Evolutionary conservation across 1,140 invertebrate species (phyloP).

Genomic region (Caenorhabditis briggsae): DNA sequence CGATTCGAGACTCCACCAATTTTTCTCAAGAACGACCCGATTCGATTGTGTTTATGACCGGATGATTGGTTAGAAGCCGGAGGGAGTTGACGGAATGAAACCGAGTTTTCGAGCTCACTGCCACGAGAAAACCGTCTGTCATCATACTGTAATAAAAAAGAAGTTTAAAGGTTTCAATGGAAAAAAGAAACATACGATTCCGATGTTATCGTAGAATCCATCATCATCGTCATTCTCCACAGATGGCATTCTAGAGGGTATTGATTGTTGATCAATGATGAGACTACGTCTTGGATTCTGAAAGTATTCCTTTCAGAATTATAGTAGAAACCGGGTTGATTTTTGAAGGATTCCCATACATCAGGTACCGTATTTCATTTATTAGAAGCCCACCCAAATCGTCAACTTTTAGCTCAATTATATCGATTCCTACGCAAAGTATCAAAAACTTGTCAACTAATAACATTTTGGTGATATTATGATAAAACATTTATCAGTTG

Average conservation of each 20-base stretch:
- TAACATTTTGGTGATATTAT: too few species aligned
- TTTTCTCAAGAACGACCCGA: conserved; percentile 72
- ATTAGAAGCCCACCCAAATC: too few species aligned
- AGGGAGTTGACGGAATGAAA: conserved; percentile 70
- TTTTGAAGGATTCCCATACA: too few species aligned
- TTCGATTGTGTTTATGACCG: conserved; percentile 59
- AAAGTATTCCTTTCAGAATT: conserved; percentile 50
- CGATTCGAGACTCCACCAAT: conserved; percentile 60
- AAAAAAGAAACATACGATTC: conserved; percentile 3
- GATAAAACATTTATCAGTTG: too few species aligned
- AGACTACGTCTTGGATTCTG: conserved; percentile 54
- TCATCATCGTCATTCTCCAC: conserved; percentile 73
- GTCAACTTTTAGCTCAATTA: too few species aligned
- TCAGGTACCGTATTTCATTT: too few species aligned
- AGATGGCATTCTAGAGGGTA: conserved; percentile 61
- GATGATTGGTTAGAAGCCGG: conserved; percentile 50
- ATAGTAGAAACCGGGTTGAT: too few species aligned
- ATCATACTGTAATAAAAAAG: conserved; percentile 53
- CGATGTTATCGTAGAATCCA: conserved; percentile 75
- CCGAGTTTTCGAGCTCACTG: conserved; percentile 62
- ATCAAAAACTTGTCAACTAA: too few species aligned
- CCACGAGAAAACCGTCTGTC: conserved; percentile 64
- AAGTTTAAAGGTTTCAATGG: not conserved
- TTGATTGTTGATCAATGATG: conserved; percentile 59
- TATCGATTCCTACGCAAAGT: too few species aligned